Conservation (phyloP, 2,888 invertebrate genomes). For the Diplazon laetatorius region DNA sequence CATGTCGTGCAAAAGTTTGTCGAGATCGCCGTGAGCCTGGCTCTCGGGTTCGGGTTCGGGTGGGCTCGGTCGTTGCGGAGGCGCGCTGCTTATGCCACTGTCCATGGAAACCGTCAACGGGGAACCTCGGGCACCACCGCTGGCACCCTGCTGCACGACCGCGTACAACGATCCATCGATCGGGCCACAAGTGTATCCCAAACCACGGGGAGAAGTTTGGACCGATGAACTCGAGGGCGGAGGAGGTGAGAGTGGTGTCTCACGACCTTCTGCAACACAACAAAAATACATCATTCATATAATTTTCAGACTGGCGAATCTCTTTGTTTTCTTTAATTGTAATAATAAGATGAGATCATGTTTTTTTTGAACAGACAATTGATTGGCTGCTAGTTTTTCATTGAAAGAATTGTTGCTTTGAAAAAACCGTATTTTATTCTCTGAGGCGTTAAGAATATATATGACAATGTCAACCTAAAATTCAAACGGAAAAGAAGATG, state of each 20-base stretch:
- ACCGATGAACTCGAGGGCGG: constrained; percentile 82
- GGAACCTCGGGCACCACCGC: constrained; percentile 85
- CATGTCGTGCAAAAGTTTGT: constrained; percentile 93
- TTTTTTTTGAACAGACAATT: no score
- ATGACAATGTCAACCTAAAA: no score
- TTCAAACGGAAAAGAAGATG: no score
- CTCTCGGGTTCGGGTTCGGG: constrained; percentile 77
- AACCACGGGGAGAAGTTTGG: constrained; percentile 82
- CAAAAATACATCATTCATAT: neutral
- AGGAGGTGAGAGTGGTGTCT: constrained; percentile 83
- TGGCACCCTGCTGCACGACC: constrained; percentile 79
- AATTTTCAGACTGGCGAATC: no score
- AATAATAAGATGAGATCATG: no score
- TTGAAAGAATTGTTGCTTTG: no score
- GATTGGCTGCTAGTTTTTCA: no score
- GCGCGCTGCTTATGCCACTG: constrained; percentile 91
- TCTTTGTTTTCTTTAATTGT: no score
- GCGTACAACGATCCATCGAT: constrained; percentile 96
- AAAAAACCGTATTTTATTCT: no score
- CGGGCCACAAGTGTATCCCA: constrained; percentile 91
- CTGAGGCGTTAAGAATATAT: no score
- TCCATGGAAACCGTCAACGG: constrained; percentile 95
- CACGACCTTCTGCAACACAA: constrained; percentile 84
- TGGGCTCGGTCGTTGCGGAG: constrained; percentile 80
- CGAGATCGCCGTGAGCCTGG: constrained; percentile 88